Conservation (phyloP, 2,888 invertebrate species). For the Orgyia antiqua region DNA sequence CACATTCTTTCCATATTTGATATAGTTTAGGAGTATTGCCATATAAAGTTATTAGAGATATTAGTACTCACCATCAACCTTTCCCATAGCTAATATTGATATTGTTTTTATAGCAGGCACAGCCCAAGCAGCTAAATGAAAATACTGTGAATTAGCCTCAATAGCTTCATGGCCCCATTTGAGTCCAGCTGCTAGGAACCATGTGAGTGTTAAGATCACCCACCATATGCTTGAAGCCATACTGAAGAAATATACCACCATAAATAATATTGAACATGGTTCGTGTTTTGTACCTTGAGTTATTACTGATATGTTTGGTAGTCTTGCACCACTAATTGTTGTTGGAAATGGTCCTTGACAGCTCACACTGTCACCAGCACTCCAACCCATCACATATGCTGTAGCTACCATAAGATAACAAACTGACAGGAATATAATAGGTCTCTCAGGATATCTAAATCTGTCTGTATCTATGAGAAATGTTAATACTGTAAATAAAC, state of each 20-base stretch:
- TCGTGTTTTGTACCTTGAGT: conserved; percentile 92
- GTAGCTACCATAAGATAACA: conserved; percentile 97
- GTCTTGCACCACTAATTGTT: conserved; percentile 82
- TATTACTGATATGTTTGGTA: conserved; percentile 89
- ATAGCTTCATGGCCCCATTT: conserved; percentile 99
- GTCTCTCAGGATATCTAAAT: conserved; percentile 98
- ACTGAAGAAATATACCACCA: conserved; percentile 96
- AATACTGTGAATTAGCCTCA: conserved; percentile 97
- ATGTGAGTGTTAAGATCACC: conserved; percentile 96
- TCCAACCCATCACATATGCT: conserved; percentile 92
- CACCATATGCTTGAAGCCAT: conserved; percentile 99
- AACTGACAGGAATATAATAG: conserved; percentile 97
- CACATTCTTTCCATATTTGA: no score
- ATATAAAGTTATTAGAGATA: no score
- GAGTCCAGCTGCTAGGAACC: conserved; percentile 97
- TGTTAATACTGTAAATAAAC: conserved; percentile 94
- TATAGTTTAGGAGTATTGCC: no score
- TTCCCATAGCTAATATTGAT: conserved; percentile 95
- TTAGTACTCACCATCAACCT: conserved; percentile 89
- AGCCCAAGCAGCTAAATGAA: conserved; percentile 98
- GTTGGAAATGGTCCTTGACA: conserved; percentile 89
- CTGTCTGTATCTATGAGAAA: conserved; percentile 96
- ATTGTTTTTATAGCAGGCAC: conserved; percentile 97
- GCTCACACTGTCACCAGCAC: conserved; percentile 88
- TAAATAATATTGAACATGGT: conserved; percentile 94